A percentile compares a stretch with the other conserved stretches of the same genome.
Conservation (phyloP, 2,113 vertebrate species). For the Eurypyga helias region DNA sequence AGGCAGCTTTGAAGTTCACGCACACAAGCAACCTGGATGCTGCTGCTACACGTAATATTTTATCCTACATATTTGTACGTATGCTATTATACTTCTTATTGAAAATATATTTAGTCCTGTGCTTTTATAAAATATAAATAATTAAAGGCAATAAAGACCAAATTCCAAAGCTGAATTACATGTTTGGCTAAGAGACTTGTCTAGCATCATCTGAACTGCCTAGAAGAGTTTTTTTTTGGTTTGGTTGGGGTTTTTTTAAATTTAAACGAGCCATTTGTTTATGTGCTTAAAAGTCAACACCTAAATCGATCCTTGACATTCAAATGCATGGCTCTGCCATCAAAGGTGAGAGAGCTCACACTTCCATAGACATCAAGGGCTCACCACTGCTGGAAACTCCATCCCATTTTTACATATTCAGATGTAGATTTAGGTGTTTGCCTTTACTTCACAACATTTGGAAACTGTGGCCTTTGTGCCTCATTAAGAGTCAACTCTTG, state of each 20-base stretch:
- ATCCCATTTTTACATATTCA: neutral
- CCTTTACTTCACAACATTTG: neutral
- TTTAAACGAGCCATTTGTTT: neutral
- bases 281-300: neutral
- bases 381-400: neutral
- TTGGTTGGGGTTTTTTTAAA: neutral
- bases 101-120: neutral
- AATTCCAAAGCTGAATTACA: slow-evolving; percentile 6
- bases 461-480: neutral
- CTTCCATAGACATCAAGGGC: neutral
- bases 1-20: neutral
- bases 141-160: neutral
- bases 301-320: neutral
- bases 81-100: neutral
- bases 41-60: neutral
- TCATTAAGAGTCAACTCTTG: neutral
- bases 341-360: neutral
- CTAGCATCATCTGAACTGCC: neutral
- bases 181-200: neutral
- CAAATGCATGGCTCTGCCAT: neutral
- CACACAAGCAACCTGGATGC: neutral
- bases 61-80: neutral
- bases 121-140: neutral
- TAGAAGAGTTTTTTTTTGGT: neutral
- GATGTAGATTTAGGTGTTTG: neutral